Evolutionary conservation across 1,140 invertebrate genomes (phyloP).

Genomic region (Papilio aristodemus): DNA sequence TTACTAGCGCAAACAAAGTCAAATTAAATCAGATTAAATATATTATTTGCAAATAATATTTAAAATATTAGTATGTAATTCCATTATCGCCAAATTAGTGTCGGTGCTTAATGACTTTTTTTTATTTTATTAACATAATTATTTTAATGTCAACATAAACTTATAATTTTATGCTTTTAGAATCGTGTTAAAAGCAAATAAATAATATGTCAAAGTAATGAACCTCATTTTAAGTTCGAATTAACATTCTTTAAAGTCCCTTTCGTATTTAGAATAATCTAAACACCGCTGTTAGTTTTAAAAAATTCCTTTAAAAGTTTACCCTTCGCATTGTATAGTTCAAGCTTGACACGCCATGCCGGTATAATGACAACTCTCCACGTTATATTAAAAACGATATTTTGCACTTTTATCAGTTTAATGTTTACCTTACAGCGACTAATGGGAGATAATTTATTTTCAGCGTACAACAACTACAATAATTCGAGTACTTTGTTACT

Average conservation of each 20-base stretch:
- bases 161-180: not conserved
- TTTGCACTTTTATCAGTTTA: slow-evolving; percentile 17
- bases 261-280: not conserved
- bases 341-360: slow-evolving; percentile 1
- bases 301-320: slow-evolving; percentile 6
- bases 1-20: too few species aligned
- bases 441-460: not conserved
- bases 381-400: slow-evolving; percentile 10
- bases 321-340: not conserved
- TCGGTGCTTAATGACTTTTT: not conserved
- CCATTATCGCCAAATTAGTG: not conserved
- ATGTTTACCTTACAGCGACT: not conserved
- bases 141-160: not conserved
- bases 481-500: not conserved
- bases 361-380: not conserved
- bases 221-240: slow-evolving; percentile 2
- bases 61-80: not conserved
- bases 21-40: too few species aligned
- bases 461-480: not conserved
- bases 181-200: not conserved
- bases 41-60: too few species aligned
- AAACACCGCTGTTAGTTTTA: not conserved
- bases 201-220: not conserved
- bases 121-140: not conserved
- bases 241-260: not conserved